Base-by-base conservation (phyloP, 2,113 vertebrate genomes). In the Melanocharis versteri region DNA sequence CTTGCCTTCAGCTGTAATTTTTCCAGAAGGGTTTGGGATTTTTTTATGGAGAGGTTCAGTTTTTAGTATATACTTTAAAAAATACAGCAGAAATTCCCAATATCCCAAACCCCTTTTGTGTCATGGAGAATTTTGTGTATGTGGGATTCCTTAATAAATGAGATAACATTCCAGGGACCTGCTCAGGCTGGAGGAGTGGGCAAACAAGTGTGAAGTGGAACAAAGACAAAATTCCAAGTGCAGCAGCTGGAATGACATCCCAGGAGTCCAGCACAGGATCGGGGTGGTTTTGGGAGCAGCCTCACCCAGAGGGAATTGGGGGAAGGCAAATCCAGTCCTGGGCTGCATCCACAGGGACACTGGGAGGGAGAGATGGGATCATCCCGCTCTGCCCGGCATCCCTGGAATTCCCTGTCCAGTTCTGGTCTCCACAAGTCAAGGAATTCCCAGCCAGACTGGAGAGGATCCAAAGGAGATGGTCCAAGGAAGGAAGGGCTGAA, bases 341-440 rank as follows among this genome's bases (percentile, higher is more conserved):
- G 50, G 51, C 40, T 56, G 53, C 42, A 30, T 47, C 53, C 35
- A 8, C 33, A 40, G 58, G 37, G 50, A 17, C 21, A 2, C 8
- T 45, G 15, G 22, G 33, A 78, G 20, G 28, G 75, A 68, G 15
- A n/a, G 19, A 18, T 39, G 44, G 73, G 35, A 50, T 81, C 45
- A 48, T 69, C 60, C 53, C 0, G 1, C 9, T 77, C 47, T 39
- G 5, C 23, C 42, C 1, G 0, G 10, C 1, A 0, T 4, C 9
- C 15, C 20, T 68, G 85, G 27, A 81, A 33, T 68, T 47, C 48
- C 51, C 23, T 28, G 47, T 17, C 18, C 31, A 3, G 5, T 51
- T 64, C 75, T 53, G 48, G 5, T 18, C 48, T 44, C 31, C 48
- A 53, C 60, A n/a, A 64, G 24, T 28, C 8, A 4, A 12, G 33